Evolutionary conservation across 2,888 invertebrate genomes (phyloP).

Genomic region (Chrysolina oricalcia): DNA sequence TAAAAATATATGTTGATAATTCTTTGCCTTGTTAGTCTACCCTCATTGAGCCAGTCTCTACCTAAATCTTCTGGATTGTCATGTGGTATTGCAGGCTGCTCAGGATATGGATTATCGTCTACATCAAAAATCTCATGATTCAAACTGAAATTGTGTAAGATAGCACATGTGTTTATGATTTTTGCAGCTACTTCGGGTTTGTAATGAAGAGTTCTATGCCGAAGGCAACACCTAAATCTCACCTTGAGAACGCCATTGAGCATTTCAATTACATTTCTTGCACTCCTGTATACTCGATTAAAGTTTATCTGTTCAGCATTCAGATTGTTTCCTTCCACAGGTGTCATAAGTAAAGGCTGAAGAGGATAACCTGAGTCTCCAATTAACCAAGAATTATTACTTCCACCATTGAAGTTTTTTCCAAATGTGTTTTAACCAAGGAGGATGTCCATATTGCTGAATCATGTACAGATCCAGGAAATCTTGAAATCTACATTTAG

Average conservation of each 20-base stretch:
- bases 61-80: constrained; percentile 12
- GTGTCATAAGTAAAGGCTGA: constrained; percentile 23
- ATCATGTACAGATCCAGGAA: no score
- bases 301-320: constrained; percentile 12
- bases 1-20: constrained; percentile 14
- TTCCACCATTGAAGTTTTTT: background rate
- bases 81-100: constrained; percentile 11
- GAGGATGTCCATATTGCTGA: no score
- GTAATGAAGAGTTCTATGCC: constrained; percentile 12
- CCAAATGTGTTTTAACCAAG: no score
- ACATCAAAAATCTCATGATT: constrained; percentile 11
- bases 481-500: no score
- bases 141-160: constrained; percentile 27
- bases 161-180: constrained; percentile 29
- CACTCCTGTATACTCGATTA: constrained; percentile 14
- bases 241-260: constrained; percentile 1
- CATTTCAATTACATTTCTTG: constrained; percentile 22
- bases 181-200: constrained; percentile 8
- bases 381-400: constrained; percentile 13
- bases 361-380: constrained; percentile 17
- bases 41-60: constrained; percentile 23
- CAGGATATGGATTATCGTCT: constrained; percentile 1
- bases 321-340: background rate
- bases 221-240: constrained; percentile 17
- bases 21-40: constrained; percentile 22